These are phyloP conservation scores for Spodoptera litura DNA, from an alignment of 1,140 invertebrate species.

Conservation along the genomic window DNA sequence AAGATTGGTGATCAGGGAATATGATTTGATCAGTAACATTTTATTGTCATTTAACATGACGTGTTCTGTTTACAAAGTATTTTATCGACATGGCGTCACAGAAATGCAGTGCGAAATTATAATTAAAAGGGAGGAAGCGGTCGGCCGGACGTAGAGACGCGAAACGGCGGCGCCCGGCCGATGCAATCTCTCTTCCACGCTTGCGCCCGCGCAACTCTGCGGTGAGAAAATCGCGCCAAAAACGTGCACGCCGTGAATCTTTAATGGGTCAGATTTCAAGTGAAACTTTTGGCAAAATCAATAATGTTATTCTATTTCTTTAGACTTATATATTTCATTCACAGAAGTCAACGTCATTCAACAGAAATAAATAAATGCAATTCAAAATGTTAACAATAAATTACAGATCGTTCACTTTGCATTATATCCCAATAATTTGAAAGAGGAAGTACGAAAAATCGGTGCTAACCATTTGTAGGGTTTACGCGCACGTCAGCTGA, in stretches of 20 bases:
- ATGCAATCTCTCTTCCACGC: conserved; percentile 75
- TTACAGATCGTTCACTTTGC: conserved; percentile 13
- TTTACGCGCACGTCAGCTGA: conserved; percentile 1
- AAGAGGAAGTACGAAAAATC: conserved; percentile 37
- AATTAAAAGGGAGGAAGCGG: conserved; percentile 75
- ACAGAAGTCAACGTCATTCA: neutral
- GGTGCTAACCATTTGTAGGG: conserved; percentile 15
- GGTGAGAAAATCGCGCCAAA: conserved; percentile 75
- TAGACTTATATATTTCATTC: neutral
- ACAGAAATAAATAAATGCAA: neutral
- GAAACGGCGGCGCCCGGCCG: conserved; percentile 75
- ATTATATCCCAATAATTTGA: conserved; percentile 17
- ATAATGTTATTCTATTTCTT: conserved; percentile 1
- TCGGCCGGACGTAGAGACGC: conserved; percentile 73
- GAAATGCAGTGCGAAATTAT: conserved; percentile 69
- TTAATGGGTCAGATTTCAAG: conserved; percentile 69
- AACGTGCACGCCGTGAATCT: conserved; percentile 69
- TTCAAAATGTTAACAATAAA: conserved; percentile 16
- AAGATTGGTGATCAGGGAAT: conserved; percentile 1
- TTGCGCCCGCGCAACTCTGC: conserved; percentile 67
- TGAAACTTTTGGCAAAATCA: conserved; percentile 49
- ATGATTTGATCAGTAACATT: conserved; percentile 22
- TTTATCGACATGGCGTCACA: conserved; percentile 51
- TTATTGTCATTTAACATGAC: conserved; percentile 32
- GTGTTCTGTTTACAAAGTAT: conserved; percentile 40